Percentiles rank a stretch among this genome's conserved stretches.
These are phyloP conservation scores for Crocidura indochinensis DNA, from an alignment of 2,797 vertebrate species.

Conservation along the genomic window DNA sequence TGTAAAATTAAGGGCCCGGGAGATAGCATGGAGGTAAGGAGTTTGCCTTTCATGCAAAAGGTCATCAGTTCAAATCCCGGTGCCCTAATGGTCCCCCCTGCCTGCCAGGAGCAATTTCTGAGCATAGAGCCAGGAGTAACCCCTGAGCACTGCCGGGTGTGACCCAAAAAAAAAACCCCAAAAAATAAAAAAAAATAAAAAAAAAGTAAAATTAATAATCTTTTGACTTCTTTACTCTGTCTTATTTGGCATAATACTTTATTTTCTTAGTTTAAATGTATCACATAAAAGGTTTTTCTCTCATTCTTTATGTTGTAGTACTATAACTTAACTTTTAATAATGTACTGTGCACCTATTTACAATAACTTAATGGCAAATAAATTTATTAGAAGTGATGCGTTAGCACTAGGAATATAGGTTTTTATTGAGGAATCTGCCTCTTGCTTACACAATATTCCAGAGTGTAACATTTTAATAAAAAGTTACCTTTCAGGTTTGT, in stretches of 20 bases:
- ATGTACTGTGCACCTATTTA: not conserved
- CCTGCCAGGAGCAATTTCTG: too few relatives aligned
- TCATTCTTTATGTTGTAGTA: not conserved
- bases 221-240: not conserved
- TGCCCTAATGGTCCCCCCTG: too few relatives aligned
- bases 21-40: too few relatives aligned
- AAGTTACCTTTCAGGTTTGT: constrained; percentile 50
- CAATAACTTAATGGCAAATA: constrained; percentile 14
- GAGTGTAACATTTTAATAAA: not conserved
- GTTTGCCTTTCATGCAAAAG: too few relatives aligned
- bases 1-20: too few relatives aligned
- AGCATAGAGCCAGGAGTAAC: too few relatives aligned
- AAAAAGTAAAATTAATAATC: not conserved
- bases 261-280: not conserved
- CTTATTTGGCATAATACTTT: constrained; percentile 23
- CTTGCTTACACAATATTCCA: constrained; percentile 41
- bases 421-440: not conserved
- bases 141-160: too few relatives aligned
- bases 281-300: not conserved
- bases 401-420: not conserved
- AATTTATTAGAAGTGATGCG: not conserved
- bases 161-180: too few relatives aligned
- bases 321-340: constrained; percentile 54
- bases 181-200: too few relatives aligned
- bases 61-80: too few relatives aligned